Percentiles rank a stretch among this genome's conserved stretches.
phyloP scores from a whole-genome alignment of 2,888 invertebrate species.

The Clusia tigrina region DNA sequence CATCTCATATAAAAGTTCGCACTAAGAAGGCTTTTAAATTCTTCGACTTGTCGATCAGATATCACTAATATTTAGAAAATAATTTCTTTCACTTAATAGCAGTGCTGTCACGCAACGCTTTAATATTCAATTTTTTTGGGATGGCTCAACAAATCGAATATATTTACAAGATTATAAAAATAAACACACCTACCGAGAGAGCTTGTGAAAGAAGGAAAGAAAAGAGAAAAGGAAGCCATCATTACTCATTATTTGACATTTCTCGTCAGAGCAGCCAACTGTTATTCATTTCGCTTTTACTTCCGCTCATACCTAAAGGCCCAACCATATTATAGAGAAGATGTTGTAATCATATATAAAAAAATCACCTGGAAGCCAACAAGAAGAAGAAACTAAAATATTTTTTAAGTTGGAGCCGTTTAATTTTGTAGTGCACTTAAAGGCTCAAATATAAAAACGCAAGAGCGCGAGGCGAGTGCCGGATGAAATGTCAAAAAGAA shows the following conservation, averaged over 20 bases:
- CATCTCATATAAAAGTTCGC: too few relatives aligned
- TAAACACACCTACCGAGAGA: constrained; percentile 61
- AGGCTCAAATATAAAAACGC: too few relatives aligned
- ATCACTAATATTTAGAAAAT: constrained; percentile 15
- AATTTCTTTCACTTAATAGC: constrained; percentile 14
- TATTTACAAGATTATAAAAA: constrained; percentile 50
- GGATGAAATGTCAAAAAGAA: too few relatives aligned
- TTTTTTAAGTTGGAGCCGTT: too few relatives aligned
- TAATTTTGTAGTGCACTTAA: too few relatives aligned
- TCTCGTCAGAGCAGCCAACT: constrained; percentile 44
- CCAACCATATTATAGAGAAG: too few relatives aligned
- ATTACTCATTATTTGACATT: constrained; percentile 37
- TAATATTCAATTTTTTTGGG: constrained; percentile 37
- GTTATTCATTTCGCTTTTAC: too few relatives aligned
- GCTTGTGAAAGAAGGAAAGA: constrained; percentile 61
- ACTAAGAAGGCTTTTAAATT: too few relatives aligned
- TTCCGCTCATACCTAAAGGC: background rate
- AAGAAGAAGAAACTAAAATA: too few relatives aligned
- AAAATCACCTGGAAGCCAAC: too few relatives aligned
- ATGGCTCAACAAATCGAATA: constrained; percentile 45
- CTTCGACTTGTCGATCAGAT: background rate
- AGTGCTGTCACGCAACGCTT: constrained; percentile 8
- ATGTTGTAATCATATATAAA: too few relatives aligned
- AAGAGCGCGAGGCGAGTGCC: too few relatives aligned
- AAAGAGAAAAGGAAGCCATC: constrained; percentile 51